A percentile compares a stretch with the other conserved stretches of the same genome.
phyloP scores from a whole-genome alignment of 2,888 invertebrate species.

The Mimas tiliae region DNA sequence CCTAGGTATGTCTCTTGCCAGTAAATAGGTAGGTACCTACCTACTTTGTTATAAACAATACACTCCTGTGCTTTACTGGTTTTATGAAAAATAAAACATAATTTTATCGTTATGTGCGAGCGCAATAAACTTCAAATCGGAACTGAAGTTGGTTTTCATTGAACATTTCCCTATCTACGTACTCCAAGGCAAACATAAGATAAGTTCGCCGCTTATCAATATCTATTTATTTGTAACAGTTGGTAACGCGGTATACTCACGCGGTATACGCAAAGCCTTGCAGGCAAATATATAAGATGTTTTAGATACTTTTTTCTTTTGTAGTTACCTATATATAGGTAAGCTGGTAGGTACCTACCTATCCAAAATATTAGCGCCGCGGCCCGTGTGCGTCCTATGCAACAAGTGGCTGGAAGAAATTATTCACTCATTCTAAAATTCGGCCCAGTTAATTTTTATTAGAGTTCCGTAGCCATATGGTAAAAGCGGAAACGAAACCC shows the following conservation, averaged over 20 bases:
- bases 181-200: constrained; percentile 14
- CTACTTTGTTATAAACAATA: background rate
- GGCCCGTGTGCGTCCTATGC: no score
- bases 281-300: background rate
- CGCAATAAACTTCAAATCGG: constrained; percentile 34
- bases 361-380: no score
- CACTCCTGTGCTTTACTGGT: background rate
- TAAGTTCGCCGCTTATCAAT: constrained; percentile 14
- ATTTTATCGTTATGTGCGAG: constrained; percentile 13
- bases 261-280: background rate
- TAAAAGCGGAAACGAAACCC: no score
- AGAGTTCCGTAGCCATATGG: no score
- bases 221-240: background rate
- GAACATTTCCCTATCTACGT: constrained; percentile 22
- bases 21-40: no score
- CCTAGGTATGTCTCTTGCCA: background rate
- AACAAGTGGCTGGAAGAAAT: no score
- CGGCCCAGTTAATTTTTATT: no score
- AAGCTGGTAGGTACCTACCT: no score
- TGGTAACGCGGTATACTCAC: no score
- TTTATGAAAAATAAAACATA: background rate
- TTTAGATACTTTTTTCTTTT: no score
- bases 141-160: constrained; percentile 32
- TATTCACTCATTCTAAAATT: no score
- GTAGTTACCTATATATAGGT: no score